phyloP scores from a whole-genome alignment of 2,113 vertebrate genomes.

The Oryzias melastigma region DNA sequence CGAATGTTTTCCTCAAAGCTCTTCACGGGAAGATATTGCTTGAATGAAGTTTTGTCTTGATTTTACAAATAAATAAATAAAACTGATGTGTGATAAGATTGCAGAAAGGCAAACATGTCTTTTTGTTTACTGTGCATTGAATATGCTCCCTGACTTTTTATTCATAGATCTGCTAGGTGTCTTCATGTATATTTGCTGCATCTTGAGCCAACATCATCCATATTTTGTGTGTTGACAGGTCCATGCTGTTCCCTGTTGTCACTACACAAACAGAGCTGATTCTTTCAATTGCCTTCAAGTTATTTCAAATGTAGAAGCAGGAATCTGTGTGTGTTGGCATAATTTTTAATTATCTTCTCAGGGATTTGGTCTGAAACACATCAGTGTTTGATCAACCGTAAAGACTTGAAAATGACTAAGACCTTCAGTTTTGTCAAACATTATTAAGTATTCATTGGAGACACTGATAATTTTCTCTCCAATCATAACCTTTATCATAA shows the following conservation, averaged over 20 bases:
- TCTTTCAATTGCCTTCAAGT: too few species aligned
- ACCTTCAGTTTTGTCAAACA: slow-evolving; percentile 43
- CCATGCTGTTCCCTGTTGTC: not conserved
- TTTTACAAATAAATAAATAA: too few species aligned
- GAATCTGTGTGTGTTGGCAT: slow-evolving; percentile 33
- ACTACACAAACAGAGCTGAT: too few species aligned
- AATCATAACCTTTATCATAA: too few species aligned
- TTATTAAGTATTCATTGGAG: slow-evolving; percentile 31
- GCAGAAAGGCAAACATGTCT: too few species aligned
- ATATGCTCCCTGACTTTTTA: too few species aligned
- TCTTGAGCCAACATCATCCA: not conserved
- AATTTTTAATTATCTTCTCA: slow-evolving; percentile 23
- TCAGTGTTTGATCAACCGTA: slow-evolving; percentile 57
- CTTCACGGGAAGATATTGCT: not conserved
- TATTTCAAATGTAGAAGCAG: not conserved
- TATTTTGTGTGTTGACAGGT: not conserved
- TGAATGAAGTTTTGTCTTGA: too few species aligned
- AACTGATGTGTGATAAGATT: too few species aligned
- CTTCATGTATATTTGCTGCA: not conserved
- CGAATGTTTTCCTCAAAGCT: not conserved
- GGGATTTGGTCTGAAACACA: slow-evolving; percentile 44
- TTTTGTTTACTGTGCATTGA: too few species aligned
- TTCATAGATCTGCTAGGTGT: not conserved
- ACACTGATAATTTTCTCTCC: slow-evolving; percentile 24
- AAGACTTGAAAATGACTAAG: slow-evolving; percentile 60